Base-by-base conservation (phyloP, 2,113 vertebrate species). In the Saguinus imperator region DNA sequence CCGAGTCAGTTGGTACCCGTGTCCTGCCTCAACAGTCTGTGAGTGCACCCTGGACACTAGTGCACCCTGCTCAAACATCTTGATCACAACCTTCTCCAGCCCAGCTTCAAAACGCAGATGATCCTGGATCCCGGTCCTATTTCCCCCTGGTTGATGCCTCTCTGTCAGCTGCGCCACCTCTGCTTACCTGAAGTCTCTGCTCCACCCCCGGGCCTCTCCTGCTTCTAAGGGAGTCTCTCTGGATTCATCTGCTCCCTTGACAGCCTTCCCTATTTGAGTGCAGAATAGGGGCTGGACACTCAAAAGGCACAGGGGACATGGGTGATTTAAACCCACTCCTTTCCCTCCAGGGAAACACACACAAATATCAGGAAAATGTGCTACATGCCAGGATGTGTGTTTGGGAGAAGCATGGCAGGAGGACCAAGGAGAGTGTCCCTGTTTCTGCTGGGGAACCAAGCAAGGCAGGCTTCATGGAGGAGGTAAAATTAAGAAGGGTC, bases 1-100 rank as follows among this genome's bases (percentile, higher is more conserved):
- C 83, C 2, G 0, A 4, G 80, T 29, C 14, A 21, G n/a, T 37
- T 9, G 64, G 37, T 35, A 0, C 17, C 66, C 14, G 0, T 5
- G 27, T 2, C 10, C 40, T 64, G 8, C 21, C 82, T 35, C 13
- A 6, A 4, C 61, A 4, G 77, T 8, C 64, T 18, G 18, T 3
- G 32, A 14, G 0, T 32, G 40, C 73, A 35, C 40, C 57, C 58
- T 43, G 3, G 32, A 6, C 55, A 12, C 52, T 23, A 7, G 0
- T 0, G 5, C 45, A 8, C 79, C 57, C 72, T n/a, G 64, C 27
- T n/a, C 68, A 18, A 3, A 9, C 5, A 23, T 80, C 58, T 45
- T 1, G 1, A 4, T 76, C 82, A 27, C 52, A 9, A 12, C 43
- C 21, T 37, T 27, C 45, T 57, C 70, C 55, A 11, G 1, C 29